A percentile compares a stretch with the other conserved stretches of the same genome.
These are phyloP conservation scores for Thrips palmi DNA, from an alignment of 1,140 invertebrate genomes.

Conservation along the genomic window DNA sequence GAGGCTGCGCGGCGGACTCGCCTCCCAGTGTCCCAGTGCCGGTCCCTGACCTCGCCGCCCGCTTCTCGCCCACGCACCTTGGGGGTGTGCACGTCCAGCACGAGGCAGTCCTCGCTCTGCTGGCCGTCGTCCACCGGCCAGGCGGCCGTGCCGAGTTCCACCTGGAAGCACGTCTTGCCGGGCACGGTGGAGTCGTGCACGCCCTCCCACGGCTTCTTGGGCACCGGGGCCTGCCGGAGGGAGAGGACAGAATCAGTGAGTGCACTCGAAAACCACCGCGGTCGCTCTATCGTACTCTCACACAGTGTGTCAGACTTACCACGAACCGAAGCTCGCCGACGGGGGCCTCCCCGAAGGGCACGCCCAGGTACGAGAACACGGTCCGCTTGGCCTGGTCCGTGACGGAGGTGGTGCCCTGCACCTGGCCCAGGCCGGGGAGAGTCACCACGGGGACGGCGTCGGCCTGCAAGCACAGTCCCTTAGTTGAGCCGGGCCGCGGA, in stretches of 20 bases:
- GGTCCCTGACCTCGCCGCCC: too few relatives aligned
- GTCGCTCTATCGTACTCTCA: too few relatives aligned
- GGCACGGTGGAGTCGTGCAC: conserved; percentile 10
- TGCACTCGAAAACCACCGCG: too few relatives aligned
- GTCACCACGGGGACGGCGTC: too few relatives aligned
- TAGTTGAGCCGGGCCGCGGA: too few relatives aligned
- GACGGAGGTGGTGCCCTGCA: conserved; percentile 9
- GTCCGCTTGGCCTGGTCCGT: conserved; percentile 13
- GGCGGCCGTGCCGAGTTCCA: too few relatives aligned
- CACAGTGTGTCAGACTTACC: too few relatives aligned
- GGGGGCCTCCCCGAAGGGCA: conserved; percentile 26
- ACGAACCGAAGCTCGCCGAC: conserved; percentile 22
- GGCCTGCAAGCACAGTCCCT: too few relatives aligned
- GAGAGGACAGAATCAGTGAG: not conserved
- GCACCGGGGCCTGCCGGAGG: conserved; percentile 12
- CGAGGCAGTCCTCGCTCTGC: conserved; percentile 18
- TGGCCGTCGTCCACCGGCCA: conserved; percentile 10
- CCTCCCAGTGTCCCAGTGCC: too few relatives aligned
- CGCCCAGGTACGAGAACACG: conserved; percentile 21
- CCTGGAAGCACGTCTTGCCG: conserved; percentile 8
- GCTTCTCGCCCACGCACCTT: conserved; percentile 13
- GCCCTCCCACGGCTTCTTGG: conserved; percentile 12
- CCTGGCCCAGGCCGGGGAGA: too few relatives aligned
- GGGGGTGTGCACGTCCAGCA: conserved; percentile 16
- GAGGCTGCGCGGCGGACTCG: too few relatives aligned